These are phyloP conservation scores for Hapalemur alaotrensis DNA, from an alignment of 2,797 vertebrate species.

Conservation along the genomic window DNA sequence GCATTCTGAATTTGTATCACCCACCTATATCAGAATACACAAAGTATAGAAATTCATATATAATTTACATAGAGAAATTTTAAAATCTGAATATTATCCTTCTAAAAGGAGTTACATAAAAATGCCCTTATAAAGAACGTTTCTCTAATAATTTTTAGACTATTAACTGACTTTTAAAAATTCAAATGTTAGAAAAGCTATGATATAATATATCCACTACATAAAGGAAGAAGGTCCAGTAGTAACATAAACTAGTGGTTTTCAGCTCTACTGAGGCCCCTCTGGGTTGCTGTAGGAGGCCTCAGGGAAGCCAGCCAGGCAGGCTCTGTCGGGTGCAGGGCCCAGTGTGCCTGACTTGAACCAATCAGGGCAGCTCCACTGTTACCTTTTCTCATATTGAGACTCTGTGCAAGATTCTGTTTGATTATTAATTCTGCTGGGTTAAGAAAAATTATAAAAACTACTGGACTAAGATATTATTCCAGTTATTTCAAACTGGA, in stretches of 20 bases:
- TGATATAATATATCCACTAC: neutral
- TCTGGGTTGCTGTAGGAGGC: neutral
- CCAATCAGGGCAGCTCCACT: neutral
- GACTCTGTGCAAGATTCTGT: neutral
- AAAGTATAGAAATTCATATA: neutral
- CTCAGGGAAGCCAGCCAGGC: neutral
- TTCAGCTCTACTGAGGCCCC: neutral
- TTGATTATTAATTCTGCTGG: neutral
- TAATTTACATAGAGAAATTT: conserved; percentile 25
- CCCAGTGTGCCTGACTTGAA: neutral
- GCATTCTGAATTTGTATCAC: conserved; percentile 1
- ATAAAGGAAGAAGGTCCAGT: neutral
- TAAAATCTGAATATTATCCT: neutral
- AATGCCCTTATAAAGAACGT: neutral
- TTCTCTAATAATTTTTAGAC: neutral
- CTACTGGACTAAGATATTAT: neutral
- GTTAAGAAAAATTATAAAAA: neutral
- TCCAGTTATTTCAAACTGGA: neutral
- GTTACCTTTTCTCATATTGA: neutral
- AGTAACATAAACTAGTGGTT: neutral
- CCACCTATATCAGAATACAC: neutral
- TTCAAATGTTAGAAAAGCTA: neutral
- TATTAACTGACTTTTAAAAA: neutral
- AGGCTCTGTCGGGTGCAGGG: accelerated
- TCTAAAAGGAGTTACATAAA: neutral